Evolutionary conservation across 2,888 invertebrate species (phyloP), one percentile per base, ranked within the genome.

Genomic region (Pantelozetes paolii): DNA sequence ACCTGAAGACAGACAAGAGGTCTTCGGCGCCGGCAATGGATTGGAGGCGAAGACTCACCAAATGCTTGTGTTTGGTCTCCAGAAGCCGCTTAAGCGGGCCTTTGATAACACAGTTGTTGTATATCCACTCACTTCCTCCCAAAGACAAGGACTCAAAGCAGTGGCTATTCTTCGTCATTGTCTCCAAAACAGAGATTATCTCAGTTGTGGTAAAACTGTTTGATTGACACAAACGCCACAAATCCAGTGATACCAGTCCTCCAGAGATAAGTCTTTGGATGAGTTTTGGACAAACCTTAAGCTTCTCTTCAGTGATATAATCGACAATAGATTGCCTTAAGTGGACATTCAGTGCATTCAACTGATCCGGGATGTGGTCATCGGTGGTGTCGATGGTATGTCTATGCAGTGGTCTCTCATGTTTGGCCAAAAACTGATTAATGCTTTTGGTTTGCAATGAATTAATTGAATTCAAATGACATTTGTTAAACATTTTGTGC

Each of bases 291-390:
- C 28, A 20, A 9, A 75, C 72, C 2, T 15, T 9, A 23, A 75
- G 36, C n/a, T 67, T 62, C 54, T 75, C 71, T 2, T 76, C 73
- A 54, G 78, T 57, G 70, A 78, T 26, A 40, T 77, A 76, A 64
- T 77, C 76, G 54, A 78, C 62, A 15, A 78, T 72, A 30, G 77
- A 76, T 45, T 78, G 78, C 32, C 78, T 70, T n/a, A 77, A 54
- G 40, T 77, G 69, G 2, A 78, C 50, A 28, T 74, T 70, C 5
- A 74, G 74, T 23, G 18, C 36, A 36, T 36, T 67, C n/a, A 59
- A 57, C 28, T 57, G 48, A 48, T 48, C 48, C 48, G 20, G 20
- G n/a, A 3, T 18, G 48, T 9, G 1, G n/a, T 48, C n/a, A n/a
- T n/a, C 54, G 26, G 26, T 54, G 1, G 23, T 54, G 6, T 23